These are phyloP conservation scores for Subanguina moxae DNA, from an alignment of 1,140 invertebrate species.

Conservation along the genomic window DNA sequence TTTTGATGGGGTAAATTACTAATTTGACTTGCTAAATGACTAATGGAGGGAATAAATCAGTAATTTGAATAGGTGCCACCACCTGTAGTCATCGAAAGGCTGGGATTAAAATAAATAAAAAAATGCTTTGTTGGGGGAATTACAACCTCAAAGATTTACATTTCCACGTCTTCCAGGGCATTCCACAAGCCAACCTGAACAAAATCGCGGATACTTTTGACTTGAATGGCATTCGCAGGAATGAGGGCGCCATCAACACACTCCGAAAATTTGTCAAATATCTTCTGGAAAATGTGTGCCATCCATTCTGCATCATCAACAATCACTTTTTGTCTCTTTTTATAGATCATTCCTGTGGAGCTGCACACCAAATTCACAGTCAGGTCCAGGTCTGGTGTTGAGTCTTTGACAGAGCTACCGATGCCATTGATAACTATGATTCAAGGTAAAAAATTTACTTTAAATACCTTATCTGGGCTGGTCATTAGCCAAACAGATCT, in stretches of 20 bases:
- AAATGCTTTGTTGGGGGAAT: too few species aligned
- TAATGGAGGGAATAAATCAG: too few species aligned
- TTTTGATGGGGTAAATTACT: too few species aligned
- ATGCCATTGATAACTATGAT: conserved; percentile 14
- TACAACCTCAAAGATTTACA: too few species aligned
- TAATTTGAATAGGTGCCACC: too few species aligned
- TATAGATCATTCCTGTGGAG: conserved; percentile 29
- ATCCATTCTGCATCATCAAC: not conserved
- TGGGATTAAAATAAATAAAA: too few species aligned
- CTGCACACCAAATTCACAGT: conserved; percentile 30
- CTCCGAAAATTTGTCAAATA: conserved; percentile 26
- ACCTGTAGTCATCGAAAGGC: too few species aligned
- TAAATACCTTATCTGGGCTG: not conserved
- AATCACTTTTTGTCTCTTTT: not conserved
- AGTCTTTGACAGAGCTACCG: conserved; percentile 26
- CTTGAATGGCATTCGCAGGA: conserved; percentile 18
- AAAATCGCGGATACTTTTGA: conserved; percentile 21
- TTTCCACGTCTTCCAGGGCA: not conserved
- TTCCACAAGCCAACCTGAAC: conserved; percentile 22
- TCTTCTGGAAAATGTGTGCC: conserved; percentile 29
- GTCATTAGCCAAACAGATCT: too few species aligned
- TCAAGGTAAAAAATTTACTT: conserved; percentile 12
- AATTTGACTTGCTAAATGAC: too few species aligned
- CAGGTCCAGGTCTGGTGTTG: conserved; percentile 21
- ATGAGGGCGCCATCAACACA: conserved; percentile 27